Conservation (phyloP, 1,140 invertebrate genomes). For the Uloborus diversus region DNA sequence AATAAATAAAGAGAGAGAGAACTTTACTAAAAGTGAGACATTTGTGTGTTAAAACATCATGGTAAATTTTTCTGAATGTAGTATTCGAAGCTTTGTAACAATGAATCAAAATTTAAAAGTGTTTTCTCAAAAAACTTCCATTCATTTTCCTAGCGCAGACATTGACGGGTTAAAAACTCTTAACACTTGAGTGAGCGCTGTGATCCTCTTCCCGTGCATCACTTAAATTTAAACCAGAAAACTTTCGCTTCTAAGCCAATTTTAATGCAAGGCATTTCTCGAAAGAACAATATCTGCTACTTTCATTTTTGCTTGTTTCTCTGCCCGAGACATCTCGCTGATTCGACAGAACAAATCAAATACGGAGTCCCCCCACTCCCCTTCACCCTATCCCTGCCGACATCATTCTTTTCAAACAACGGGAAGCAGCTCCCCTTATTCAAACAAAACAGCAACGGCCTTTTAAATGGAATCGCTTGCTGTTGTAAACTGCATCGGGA, state of each 20-base stretch:
- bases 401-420: background rate
- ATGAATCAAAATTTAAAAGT: too few relatives aligned
- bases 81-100: too few relatives aligned
- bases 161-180: background rate
- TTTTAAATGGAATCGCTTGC: constrained; percentile 37
- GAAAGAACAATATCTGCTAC: background rate
- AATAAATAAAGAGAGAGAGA: too few relatives aligned
- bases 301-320: background rate
- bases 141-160: background rate
- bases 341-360: constrained; percentile 38
- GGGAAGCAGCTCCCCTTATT: too few relatives aligned
- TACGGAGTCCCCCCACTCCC: background rate
- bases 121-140: background rate
- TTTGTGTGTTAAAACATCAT: too few relatives aligned
- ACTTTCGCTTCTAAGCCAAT: too few relatives aligned
- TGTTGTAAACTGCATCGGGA: constrained; percentile 39
- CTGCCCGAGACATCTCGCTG: background rate
- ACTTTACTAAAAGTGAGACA: too few relatives aligned
- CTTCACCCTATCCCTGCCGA: too few relatives aligned
- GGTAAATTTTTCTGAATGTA: too few relatives aligned
- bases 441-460: background rate
- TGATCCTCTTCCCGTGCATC: too few relatives aligned
- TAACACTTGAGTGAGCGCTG: constrained; percentile 7
- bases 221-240: too few relatives aligned
- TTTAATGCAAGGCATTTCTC: too few relatives aligned